A percentile compares a stretch with the other conserved stretches of the same genome.
Evolutionary conservation across 2,113 vertebrate species (phyloP).

Genomic region (Megaleporinus macrocephalus): DNA sequence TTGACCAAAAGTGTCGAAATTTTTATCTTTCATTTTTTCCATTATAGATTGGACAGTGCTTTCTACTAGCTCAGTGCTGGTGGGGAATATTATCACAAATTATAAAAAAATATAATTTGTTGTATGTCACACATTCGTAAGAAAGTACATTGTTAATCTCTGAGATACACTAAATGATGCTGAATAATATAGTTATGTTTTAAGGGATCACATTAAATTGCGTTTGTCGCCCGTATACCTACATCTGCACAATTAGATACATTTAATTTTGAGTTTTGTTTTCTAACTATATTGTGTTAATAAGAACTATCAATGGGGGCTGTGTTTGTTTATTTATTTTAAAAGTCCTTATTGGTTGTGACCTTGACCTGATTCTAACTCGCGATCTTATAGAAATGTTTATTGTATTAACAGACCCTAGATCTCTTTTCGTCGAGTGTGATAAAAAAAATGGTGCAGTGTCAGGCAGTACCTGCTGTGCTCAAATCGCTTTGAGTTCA

Average conservation of each 20-base stretch:
- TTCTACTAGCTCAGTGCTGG: too few relatives aligned
- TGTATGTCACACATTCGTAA: too few relatives aligned
- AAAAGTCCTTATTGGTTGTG: not conserved
- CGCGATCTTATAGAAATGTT: constrained; percentile 1
- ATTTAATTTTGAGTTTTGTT: not conserved
- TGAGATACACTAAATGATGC: not conserved
- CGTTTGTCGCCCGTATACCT: not conserved
- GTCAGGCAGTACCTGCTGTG: constrained; percentile 78
- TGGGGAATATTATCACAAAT: too few relatives aligned
- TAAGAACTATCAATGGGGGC: not conserved
- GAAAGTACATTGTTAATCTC: too few relatives aligned
- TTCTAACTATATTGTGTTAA: not conserved
- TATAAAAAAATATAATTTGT: too few relatives aligned
- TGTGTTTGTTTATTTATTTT: not conserved
- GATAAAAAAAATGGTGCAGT: constrained; percentile 70
- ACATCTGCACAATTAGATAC: too few relatives aligned
- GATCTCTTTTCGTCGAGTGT: not conserved
- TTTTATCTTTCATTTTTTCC: too few relatives aligned
- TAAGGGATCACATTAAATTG: not conserved
- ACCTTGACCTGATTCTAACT: not conserved
- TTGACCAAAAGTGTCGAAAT: too few relatives aligned
- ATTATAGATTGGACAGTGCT: too few relatives aligned
- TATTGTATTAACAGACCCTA: constrained; percentile 26
- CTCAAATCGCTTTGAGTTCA: constrained; percentile 93
- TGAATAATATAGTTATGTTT: not conserved